Base-by-base conservation (phyloP, 2,797 vertebrate genomes). In the Sebastes baramenuke region DNA sequence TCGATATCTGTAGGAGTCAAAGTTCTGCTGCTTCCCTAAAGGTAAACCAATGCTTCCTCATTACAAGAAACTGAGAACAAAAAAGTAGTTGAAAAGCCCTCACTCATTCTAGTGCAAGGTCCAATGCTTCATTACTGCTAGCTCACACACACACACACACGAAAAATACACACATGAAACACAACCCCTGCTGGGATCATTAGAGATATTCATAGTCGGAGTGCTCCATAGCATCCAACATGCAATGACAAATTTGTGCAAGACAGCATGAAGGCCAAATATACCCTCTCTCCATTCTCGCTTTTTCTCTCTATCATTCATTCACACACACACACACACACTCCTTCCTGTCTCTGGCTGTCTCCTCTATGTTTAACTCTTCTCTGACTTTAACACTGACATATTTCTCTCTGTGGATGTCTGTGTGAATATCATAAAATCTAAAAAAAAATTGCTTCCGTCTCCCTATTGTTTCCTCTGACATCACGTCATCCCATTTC, bases 211-310 rank as follows among this genome's bases (percentile, higher is more conserved):
- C 81, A 77, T 59, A 71, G 76, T 82, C 69, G 18, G 32, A 80
- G 72, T 65, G 72, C 81, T 88, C 75, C 81, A 85, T 69, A 78
- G 76, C 68, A 80, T 88, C 67, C 69, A 86, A 85, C 84, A 84
- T 85, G 79, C 81, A 91, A 84, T 85, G 90, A 89, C 83, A 89
- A 88, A 92, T 89, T 83, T 89, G 88, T 91, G 88, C 87, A 93
- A 82, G 81, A 86, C 80, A 80, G 86, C 87, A 85, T 92, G 86
- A 91, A 90, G 88, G 88, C 81, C 88, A 88, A 86, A 88, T 87
- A 90, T 83, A 89, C 86, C 88, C 89, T 87, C 79, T 54, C 76
- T 82, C 65, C 42, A 78, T 72, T 61, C 56, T 71, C 67, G 36
- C 73, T 68, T 25, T 62, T 29, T 74, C 29, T 61, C 29, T 55